Evolutionary conservation across 1,140 invertebrate species (phyloP).

Genomic region (Meloidogyne hapla): DNA sequence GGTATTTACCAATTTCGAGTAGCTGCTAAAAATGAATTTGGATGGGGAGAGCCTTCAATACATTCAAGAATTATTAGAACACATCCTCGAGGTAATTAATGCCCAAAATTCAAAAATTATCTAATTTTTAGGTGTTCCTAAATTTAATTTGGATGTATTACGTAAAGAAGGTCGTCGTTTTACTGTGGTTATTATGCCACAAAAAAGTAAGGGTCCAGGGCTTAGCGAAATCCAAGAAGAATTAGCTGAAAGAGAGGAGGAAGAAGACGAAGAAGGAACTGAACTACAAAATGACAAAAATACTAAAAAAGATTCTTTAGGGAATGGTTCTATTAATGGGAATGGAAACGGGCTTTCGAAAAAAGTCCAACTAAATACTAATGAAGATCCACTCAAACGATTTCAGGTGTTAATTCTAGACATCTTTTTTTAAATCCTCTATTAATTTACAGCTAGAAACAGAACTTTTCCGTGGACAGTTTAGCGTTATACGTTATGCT

Average conservation of each 20-base stretch:
- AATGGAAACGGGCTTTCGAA: neutral
- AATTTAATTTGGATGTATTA: slow-evolving; percentile 53
- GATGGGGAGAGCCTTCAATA: slow-evolving; percentile 68
- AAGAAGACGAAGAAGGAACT: slow-evolving; percentile 35
- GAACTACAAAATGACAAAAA: slow-evolving; percentile 21
- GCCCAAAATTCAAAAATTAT: slow-evolving; percentile 10
- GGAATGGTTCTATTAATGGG: neutral
- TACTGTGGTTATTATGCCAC: slow-evolving; percentile 56
- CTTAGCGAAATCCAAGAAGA: slow-evolving; percentile 60
- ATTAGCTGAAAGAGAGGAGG: slow-evolving; percentile 39
- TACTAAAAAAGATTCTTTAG: neutral
- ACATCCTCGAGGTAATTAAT: slow-evolving; percentile 46
- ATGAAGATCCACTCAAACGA: slow-evolving; percentile 50
- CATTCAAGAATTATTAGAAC: slow-evolving; percentile 65
- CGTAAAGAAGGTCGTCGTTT: slow-evolving; percentile 47
- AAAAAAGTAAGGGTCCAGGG: slow-evolving; percentile 37
- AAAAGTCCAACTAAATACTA: slow-evolving; percentile 29
- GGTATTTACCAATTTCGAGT: slow-evolving; percentile 76
- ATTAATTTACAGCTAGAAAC: slow-evolving; percentile 41
- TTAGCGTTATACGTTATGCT: slow-evolving; percentile 57
- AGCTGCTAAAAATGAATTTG: slow-evolving; percentile 83
- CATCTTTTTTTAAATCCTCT: neutral
- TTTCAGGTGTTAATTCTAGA: slow-evolving; percentile 50
- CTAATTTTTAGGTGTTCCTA: slow-evolving; percentile 44
- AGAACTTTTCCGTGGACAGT: slow-evolving; percentile 58